phyloP scores from a whole-genome alignment of 2,888 invertebrate genomes.

The Campoletis raptor region DNA sequence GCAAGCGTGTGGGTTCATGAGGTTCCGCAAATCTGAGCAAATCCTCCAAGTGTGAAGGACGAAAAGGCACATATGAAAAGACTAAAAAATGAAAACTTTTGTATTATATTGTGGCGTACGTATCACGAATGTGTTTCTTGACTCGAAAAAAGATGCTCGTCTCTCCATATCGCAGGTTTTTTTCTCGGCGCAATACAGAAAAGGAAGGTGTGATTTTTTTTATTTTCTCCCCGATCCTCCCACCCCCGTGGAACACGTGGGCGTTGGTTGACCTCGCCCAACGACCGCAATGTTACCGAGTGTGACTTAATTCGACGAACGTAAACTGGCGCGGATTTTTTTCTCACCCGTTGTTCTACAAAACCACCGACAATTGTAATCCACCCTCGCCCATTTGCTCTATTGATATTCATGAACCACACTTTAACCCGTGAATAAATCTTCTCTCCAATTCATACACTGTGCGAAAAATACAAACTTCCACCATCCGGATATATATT shows the following conservation, averaged over 20 bases:
- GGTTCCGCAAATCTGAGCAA: background rate
- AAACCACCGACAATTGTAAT: constrained; percentile 19
- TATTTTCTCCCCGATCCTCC: background rate
- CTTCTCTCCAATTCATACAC: background rate
- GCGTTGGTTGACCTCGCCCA: constrained; percentile 11
- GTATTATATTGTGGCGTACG: background rate
- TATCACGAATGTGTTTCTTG: constrained; percentile 2
- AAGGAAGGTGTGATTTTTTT: background rate
- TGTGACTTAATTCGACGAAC: background rate
- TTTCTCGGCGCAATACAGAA: background rate
- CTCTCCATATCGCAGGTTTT: background rate
- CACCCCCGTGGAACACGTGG: constrained; percentile 1
- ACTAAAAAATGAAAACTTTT: constrained; percentile 4
- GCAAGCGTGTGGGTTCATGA: background rate
- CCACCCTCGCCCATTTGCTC: constrained; percentile 1
- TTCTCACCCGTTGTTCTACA: background rate
- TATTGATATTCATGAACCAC: constrained; percentile 14
- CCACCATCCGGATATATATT: background rate
- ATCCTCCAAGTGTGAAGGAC: constrained; percentile 4
- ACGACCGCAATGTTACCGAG: background rate
- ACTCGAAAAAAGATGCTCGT: background rate
- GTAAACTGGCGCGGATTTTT: background rate
- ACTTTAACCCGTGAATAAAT: constrained; percentile 14
- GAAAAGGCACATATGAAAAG: background rate
- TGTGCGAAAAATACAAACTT: background rate